Base-by-base conservation (phyloP, 2,888 invertebrate species). In the Itoplectis maculator region DNA sequence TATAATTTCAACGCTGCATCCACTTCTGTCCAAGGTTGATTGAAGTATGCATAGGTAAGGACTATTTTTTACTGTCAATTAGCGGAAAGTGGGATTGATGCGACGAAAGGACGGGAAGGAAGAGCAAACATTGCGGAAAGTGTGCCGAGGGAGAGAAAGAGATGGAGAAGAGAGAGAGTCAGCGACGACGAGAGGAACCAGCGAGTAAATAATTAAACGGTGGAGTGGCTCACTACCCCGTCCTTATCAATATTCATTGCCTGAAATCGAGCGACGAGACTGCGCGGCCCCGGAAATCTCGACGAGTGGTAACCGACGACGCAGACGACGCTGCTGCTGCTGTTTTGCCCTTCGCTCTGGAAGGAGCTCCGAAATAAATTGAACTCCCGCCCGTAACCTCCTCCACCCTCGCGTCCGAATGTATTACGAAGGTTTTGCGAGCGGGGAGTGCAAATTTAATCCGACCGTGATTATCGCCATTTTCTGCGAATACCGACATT, bases 241-340 rank as follows among this genome's bases (percentile, higher is more conserved):
- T 79, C 69, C 85, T 85, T 86, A 86, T 88, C 87, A 88, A 88
- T 86, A 88, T 88, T 86, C 88, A 88, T 87, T 87, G 85, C 83
- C 79, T 77, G 84, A 82, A 87, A 87, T 85, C 86, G 85, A 86
- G 86, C 86, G 84, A 82, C 85, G 73, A 77, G 73, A 61, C 59
- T 29, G 47, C 47, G 29, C 23, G 35, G 37, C 18, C n/a, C 42
- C 23, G 56, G 72, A 63, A 47, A 51, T 73, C 72, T 63, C 72
- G 49, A 35, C 63, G 63, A 63, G 63, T 13, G 42, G 42, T 42
- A 42, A 42, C 20, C 42, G 61, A 68, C 61, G 76, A 73, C 72
- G 76, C 66, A 63, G 65, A 35, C 35, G 59, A 3, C 35, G 35
- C 20, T n/a, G 40, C 51, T n/a, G 40, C 51, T 54, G 13, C 63